Conservation (phyloP, 1,140 invertebrate genomes). For the Camponotus vicinus region DNA sequence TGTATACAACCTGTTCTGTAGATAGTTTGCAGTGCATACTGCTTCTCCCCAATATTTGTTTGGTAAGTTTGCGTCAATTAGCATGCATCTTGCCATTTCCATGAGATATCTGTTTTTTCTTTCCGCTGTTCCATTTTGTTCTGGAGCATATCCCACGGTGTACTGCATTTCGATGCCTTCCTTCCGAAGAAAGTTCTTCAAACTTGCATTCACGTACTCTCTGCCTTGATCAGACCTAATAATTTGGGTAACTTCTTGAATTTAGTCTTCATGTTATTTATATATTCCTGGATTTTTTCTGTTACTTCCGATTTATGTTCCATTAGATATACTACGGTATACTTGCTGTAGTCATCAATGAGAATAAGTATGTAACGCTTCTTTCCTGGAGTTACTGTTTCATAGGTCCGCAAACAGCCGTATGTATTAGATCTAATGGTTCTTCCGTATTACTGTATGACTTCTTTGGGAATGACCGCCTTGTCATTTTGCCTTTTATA, state of each 20-base stretch:
- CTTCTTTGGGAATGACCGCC: neutral
- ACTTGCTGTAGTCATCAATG: no score
- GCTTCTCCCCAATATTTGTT: conserved; percentile 39
- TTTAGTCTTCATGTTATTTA: neutral
- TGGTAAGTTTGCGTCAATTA: neutral
- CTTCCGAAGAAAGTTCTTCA: neutral
- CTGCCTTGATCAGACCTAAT: neutral
- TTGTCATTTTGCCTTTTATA: neutral
- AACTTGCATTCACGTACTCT: neutral
- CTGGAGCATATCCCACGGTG: conserved; percentile 3
- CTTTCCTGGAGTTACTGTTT: no score
- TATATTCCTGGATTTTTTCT: neutral
- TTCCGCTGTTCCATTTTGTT: conserved; percentile 52
- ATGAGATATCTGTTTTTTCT: conserved; percentile 39
- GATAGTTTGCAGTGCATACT: conserved; percentile 23
- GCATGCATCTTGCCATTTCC: conserved; percentile 33
- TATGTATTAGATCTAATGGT: neutral
- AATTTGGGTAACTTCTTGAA: conserved; percentile 2
- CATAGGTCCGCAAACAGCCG: neutral
- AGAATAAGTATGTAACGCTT: no score
- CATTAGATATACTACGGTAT: neutral
- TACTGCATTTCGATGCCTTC: neutral
- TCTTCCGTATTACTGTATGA: neutral
- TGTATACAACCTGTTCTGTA: neutral
- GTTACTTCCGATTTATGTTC: neutral